Evolutionary conservation across 2,113 vertebrate genomes (phyloP), one percentile per base, ranked within the genome.

Genomic region (Miniopterus natalensis): DNA sequence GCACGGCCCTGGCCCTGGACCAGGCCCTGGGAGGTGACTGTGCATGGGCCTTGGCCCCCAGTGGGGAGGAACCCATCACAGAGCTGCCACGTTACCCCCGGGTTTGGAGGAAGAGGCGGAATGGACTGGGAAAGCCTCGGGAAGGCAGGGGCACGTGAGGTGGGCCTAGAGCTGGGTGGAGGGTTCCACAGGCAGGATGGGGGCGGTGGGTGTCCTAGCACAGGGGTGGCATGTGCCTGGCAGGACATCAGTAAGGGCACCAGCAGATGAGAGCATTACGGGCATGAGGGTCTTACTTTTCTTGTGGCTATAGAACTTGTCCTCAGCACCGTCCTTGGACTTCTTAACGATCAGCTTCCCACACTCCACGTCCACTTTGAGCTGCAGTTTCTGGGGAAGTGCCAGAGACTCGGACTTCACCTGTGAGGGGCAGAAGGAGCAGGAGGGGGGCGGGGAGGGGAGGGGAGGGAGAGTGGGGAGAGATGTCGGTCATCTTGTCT

Each of bases 291-390:
- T 66, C 99, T 98, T 99, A 99, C 99, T 99, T 99, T 99, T 99
- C 94, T 99, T 99, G 98, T 99, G 99, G 42, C 98, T 99, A 96
- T 98, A 99, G 98, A 99, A 99, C 96, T 99, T 99, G 96, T 99
- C 99, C 92, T 99, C 99, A 7, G 99, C 99, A 1, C 99, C 99
- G 51, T 99, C 99, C 98, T 99, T 99, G 65, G 99, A 98, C 96
- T 99, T 99, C 98, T 99, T 99, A 90, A 99, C 98, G 90, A 98
- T 99, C 84, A 99, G 97, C 95, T 99, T 99, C 88, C 99, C 99
- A 84, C 99, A 98, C 98, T 99, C 99, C 53, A 99, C 99, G 23
- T 99, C 99, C 6, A 99, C 99, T 95, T 99, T 99, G 91, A 99
- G 98, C 87, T 99, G 99, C 95, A 99, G 98, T 98, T 99, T 99